phyloP scores from a whole-genome alignment of 2,797 vertebrate genomes.

The Pipistrellus pipistrellus region DNA sequence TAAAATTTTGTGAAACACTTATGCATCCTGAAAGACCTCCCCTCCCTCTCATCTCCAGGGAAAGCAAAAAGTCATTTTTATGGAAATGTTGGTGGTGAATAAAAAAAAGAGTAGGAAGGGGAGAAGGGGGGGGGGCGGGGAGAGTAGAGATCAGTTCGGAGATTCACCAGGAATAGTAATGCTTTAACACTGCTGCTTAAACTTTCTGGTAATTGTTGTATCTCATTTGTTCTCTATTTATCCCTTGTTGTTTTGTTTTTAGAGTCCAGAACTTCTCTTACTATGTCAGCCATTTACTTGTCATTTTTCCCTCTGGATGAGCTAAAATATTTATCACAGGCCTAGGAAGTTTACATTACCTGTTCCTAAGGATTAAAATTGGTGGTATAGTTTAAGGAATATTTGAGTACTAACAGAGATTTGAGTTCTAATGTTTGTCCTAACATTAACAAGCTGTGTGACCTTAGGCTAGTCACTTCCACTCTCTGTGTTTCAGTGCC shows the following conservation, averaged over 20 bases:
- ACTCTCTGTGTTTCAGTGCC: not conserved
- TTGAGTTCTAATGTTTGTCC: slow-evolving; percentile 33
- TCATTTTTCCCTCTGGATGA: not conserved
- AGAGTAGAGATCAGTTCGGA: not conserved
- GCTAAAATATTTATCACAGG: slow-evolving; percentile 24
- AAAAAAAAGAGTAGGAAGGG: not conserved
- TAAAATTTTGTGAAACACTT: slow-evolving; percentile 26
- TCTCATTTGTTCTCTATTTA: slow-evolving; percentile 38
- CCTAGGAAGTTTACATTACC: not conserved
- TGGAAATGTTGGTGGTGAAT: not conserved
- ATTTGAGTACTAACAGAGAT: slow-evolving; percentile 33
- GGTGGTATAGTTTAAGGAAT: not conserved
- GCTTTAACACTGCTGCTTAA: not conserved
- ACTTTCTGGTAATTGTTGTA: slow-evolving; percentile 12
- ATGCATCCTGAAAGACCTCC: not conserved
- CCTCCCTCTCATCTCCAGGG: not conserved
- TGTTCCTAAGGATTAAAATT: slow-evolving; percentile 30
- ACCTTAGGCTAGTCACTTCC: not conserved
- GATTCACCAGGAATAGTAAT: not conserved
- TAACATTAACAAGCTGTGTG: not conserved
- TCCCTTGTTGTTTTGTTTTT: slow-evolving; percentile 33
- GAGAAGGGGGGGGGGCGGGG: not conserved
- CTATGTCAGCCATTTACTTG: slow-evolving; percentile 32
- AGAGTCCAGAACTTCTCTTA: slow-evolving; percentile 28
- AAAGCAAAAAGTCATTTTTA: not conserved